Evolutionary conservation across 2,113 vertebrate genomes (phyloP).

Genomic region (Anhinga anhinga): DNA sequence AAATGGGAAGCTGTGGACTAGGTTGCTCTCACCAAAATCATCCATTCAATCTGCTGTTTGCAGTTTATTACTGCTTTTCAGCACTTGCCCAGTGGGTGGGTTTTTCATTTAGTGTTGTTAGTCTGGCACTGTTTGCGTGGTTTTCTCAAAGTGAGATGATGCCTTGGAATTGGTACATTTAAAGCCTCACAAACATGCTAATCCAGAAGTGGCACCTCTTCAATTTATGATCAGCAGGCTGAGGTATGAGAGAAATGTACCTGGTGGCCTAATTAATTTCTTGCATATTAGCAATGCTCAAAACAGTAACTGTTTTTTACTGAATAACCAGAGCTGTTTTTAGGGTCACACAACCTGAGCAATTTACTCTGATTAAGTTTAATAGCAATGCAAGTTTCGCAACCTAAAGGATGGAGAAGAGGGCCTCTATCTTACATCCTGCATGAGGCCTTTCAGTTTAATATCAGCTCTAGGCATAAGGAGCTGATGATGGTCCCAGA

Average conservation of each 20-base stretch:
- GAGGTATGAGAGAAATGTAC: not conserved
- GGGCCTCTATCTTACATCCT: not conserved
- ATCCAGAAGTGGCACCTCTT: not conserved
- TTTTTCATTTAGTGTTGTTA: not conserved
- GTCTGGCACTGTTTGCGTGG: not conserved
- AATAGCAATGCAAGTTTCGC: not conserved
- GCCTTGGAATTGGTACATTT: not conserved
- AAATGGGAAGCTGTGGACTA: conserved; percentile 3
- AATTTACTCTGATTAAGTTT: not conserved
- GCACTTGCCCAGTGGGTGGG: not conserved
- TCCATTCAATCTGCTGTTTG: not conserved
- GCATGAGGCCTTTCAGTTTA: not conserved
- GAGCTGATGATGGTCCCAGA: not conserved
- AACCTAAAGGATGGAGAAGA: not conserved
- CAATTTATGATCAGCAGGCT: not conserved
- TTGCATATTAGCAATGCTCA: not conserved
- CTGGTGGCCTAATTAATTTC: not conserved
- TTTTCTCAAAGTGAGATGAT: conserved; percentile 6
- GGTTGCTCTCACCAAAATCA: not conserved
- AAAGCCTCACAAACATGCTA: not conserved
- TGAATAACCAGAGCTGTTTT: not conserved
- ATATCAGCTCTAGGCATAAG: not conserved
- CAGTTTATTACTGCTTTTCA: conserved; percentile 21
- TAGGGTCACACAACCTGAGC: not conserved
- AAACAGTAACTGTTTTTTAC: not conserved